A percentile compares a stretch with the other conserved stretches of the same genome.
Evolutionary conservation across 2,797 vertebrate genomes (phyloP).

Genomic region (Discoglossus pictus): DNA sequence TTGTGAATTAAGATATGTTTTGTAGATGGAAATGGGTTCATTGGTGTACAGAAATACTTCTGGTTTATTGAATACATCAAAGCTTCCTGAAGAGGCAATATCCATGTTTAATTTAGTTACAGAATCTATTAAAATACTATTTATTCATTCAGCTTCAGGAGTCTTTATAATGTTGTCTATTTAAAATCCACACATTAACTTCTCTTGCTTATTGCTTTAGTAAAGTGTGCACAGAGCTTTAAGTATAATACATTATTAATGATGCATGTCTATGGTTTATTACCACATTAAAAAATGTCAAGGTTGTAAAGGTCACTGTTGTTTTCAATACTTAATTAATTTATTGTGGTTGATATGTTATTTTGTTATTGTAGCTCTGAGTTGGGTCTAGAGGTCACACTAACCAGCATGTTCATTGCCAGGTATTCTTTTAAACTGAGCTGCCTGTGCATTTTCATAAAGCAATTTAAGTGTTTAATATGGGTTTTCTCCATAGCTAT

Average conservation of each 20-base stretch:
- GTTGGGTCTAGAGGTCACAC: too few relatives aligned
- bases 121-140: not conserved
- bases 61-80: conserved; percentile 2
- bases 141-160: not conserved
- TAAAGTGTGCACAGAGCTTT: too few relatives aligned
- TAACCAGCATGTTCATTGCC: too few relatives aligned
- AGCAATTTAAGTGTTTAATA: too few relatives aligned
- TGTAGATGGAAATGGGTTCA: not conserved
- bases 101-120: not conserved
- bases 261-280: not conserved
- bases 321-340: not conserved
- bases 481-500: too few relatives aligned
- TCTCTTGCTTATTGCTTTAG: too few relatives aligned
- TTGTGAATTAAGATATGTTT: not conserved
- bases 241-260: conserved; percentile 1
- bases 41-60: not conserved
- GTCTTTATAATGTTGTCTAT: too few relatives aligned
- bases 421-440: too few relatives aligned
- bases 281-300: not conserved
- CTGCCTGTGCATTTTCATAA: too few relatives aligned
- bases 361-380: too few relatives aligned
- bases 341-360: not conserved
- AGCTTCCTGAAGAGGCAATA: not conserved
- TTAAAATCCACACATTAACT: too few relatives aligned
- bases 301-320: not conserved